A percentile compares a stretch with the other conserved stretches of the same genome.
Conservation (phyloP, 2,797 vertebrate genomes). For the Lagorchestes hirsutus region DNA sequence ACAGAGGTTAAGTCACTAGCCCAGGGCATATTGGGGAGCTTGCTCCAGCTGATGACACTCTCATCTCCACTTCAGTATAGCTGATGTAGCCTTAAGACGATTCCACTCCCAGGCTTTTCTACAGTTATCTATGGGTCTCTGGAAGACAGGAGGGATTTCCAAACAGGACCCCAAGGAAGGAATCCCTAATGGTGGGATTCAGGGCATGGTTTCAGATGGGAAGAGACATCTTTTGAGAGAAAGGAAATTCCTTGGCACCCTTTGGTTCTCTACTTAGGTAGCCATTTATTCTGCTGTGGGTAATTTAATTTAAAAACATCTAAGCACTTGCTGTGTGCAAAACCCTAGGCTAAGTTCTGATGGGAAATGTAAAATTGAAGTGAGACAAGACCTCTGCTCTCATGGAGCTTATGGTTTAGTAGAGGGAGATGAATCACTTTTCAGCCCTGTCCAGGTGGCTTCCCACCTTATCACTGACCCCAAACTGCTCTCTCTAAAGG, state of each 20-base stretch:
- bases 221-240: background rate
- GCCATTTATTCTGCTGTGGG: background rate
- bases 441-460: background rate
- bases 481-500: background rate
- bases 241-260: background rate
- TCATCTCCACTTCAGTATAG: background rate
- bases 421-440: background rate
- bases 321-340: background rate
- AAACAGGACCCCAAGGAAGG: background rate
- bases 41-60: background rate
- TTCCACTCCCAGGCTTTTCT: background rate
- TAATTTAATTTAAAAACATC: background rate
- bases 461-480: background rate
- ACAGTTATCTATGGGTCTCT: background rate
- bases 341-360: background rate
- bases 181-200: background rate
- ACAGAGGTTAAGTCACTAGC: background rate
- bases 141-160: background rate
- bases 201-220: background rate
- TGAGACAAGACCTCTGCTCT: background rate
- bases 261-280: background rate
- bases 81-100: background rate
- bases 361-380: background rate
- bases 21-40: background rate
- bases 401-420: background rate